Percentiles rank a stretch among this genome's conserved stretches.
Evolutionary conservation across 2,888 invertebrate species (phyloP).

Genomic region (Dinocampus coccinellae): DNA sequence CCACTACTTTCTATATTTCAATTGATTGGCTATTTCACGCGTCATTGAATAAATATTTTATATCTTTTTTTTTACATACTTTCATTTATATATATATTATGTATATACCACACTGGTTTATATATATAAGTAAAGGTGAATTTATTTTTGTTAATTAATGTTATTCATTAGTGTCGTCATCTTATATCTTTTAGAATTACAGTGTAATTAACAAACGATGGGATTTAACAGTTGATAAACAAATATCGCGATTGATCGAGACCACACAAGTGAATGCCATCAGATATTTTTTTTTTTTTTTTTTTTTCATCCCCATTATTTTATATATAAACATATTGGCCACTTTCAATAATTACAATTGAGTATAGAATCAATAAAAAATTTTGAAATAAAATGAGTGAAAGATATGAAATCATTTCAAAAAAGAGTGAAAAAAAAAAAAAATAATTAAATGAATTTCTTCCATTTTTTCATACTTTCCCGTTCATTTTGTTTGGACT

Average conservation of each 20-base stretch:
- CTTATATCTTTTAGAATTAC: conserved; percentile 22
- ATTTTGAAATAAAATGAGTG: no score
- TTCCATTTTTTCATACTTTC: background rate
- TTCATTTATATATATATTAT: background rate
- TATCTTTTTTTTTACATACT: background rate
- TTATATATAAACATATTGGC: background rate
- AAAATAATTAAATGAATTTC: background rate
- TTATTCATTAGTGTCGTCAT: conserved; percentile 49
- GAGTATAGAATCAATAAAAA: background rate
- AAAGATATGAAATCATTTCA: conserved; percentile 14
- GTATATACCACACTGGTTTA: background rate
- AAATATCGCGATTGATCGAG: conserved; percentile 37
- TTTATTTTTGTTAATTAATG: conserved; percentile 54
- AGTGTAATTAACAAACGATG: conserved; percentile 43
- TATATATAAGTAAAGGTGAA: conserved; percentile 21
- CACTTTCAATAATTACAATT: background rate
- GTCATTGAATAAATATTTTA: no score
- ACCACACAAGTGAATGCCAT: conserved; percentile 51
- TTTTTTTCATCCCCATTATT: background rate
- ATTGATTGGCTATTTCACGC: no score
- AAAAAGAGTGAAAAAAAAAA: background rate
- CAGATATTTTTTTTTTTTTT: background rate
- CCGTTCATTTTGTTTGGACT: conserved; percentile 9
- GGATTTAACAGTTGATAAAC: conserved; percentile 49
- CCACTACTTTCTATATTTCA: no score